Base-by-base conservation (phyloP, 2,797 vertebrate species). In the Phaenicophaeus curvirostris region DNA sequence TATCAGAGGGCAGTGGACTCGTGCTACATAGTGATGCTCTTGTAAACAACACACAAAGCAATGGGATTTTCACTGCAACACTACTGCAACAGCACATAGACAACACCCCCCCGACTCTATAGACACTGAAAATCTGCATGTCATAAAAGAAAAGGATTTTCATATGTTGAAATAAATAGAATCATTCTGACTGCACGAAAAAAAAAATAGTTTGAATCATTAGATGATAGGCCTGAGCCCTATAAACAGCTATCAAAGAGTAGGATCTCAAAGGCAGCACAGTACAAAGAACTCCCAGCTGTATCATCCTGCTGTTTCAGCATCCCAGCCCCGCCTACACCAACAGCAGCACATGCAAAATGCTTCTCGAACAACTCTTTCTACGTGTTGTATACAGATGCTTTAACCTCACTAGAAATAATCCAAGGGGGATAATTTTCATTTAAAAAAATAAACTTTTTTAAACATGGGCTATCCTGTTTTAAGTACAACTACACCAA, bases 1-100 rank as follows among this genome's bases (percentile, higher is more conserved):
- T 48, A 85, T 31, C 8, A 44, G 48, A 61, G 28, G 12, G 28
- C 0, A 0, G 27, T 1, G 0, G 69, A 24, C 69, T 83, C 4
- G 1, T 15, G 46, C 51, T 58, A 73, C n/a, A 5, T 68, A 33
- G 39, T 1, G 3, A 58, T 73, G 78, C 53, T 74, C 30, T 71
- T 41, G 23, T 33, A 8, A 30, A 55, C 27, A 42, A 73, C 2
- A 3, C 39, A 23, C 0, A 2, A 1, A 4, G 46, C 15, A 69
- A 88, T 50, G 31, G 46, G 51, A 76, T 78, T 79, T 86, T 91
- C 69, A 53, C 7, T 44, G n/a, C 39, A 78, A 35, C 53, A 59
- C 58, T 57, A 25, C 61, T 37, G 69, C 54, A 86, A 44, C 31
- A 66, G 77, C 55, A 58, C 41, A 31, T 37, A 53, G 17, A 35